Conservation (phyloP, 1,140 invertebrate genomes). For the Scaptomyza hsui region DNA sequence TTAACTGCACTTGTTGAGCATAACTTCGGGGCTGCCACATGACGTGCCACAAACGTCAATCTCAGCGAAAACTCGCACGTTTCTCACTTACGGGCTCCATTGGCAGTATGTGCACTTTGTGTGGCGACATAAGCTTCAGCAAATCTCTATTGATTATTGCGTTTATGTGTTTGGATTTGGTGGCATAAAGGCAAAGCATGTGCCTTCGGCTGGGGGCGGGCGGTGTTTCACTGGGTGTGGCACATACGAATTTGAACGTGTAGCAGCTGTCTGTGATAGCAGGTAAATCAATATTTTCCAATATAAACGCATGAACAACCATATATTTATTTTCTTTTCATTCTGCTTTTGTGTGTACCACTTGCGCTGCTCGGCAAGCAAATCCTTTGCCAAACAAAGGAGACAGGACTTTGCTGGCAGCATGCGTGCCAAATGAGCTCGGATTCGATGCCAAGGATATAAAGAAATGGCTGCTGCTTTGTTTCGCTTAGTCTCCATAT, state of each 20-base stretch:
- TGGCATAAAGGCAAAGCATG: conserved; percentile 48
- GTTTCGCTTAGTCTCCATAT: conserved; percentile 19
- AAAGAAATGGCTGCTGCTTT: conserved; percentile 49
- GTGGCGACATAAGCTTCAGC: conserved; percentile 38
- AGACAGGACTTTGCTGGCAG: conserved; percentile 29
- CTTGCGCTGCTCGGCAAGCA: conserved; percentile 10
- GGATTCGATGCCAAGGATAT: conserved; percentile 14
- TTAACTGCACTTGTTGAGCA: conserved; percentile 76
- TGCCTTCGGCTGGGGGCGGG: neutral
- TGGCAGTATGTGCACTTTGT: conserved; percentile 16
- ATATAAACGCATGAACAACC: conserved; percentile 69
- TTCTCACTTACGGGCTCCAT: conserved; percentile 14
- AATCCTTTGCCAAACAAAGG: conserved; percentile 58
- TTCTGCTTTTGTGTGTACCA: conserved; percentile 1
- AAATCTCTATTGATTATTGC: conserved; percentile 79
- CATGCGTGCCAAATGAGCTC: conserved; percentile 42
- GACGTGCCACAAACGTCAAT: conserved; percentile 30
- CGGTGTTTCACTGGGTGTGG: neutral
- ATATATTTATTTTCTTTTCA: conserved; percentile 42
- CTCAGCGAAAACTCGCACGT: conserved; percentile 11
- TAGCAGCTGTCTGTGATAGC: conserved; percentile 74
- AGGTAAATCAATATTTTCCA: conserved; percentile 82
- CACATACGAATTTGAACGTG: conserved; percentile 33
- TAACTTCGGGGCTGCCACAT: conserved; percentile 24
- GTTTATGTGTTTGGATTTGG: conserved; percentile 58